Percentiles rank a stretch among this genome's conserved stretches.
Conservation (phyloP, 2,888 invertebrate genomes). For the Merodon equestris region DNA sequence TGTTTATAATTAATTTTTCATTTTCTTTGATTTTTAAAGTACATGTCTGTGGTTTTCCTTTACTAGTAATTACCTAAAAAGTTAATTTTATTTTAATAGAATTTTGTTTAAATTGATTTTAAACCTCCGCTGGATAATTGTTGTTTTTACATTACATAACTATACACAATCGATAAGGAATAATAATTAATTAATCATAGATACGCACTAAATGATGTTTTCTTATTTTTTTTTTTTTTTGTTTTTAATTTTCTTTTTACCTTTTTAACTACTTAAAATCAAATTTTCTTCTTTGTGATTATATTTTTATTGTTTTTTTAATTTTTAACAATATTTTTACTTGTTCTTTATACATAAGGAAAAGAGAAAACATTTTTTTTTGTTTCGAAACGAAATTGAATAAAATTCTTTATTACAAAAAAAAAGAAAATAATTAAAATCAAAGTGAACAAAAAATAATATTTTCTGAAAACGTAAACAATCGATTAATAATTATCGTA, state of each 20-base stretch:
- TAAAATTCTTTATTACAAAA: too few relatives aligned
- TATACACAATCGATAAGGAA: slow-evolving; percentile 58
- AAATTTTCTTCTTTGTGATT: slow-evolving; percentile 34
- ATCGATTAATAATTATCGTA: slow-evolving; percentile 28
- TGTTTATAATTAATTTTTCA: slow-evolving; percentile 45
- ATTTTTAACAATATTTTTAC: slow-evolving; percentile 21
- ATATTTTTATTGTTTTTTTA: slow-evolving; percentile 20
- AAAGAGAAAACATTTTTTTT: slow-evolving; percentile 29
- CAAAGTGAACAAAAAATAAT: slow-evolving; percentile 55
- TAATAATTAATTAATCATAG: slow-evolving; percentile 56
- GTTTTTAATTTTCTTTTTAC: slow-evolving; percentile 19
- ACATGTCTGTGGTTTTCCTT: slow-evolving; percentile 32
- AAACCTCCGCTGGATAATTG: slow-evolving; percentile 51
- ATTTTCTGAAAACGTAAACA: slow-evolving; percentile 44
- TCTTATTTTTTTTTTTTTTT: slow-evolving; percentile 40
- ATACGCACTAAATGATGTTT: slow-evolving; percentile 61
- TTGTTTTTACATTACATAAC: slow-evolving; percentile 38
- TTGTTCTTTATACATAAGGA: slow-evolving; percentile 15
- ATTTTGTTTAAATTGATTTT: slow-evolving; percentile 55
- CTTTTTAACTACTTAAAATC: slow-evolving; percentile 56
- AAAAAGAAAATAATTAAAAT: slow-evolving; percentile 14
- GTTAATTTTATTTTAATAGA: slow-evolving; percentile 45
- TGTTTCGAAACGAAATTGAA: background rate
- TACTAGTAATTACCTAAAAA: slow-evolving; percentile 56
- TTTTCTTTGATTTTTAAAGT: slow-evolving; percentile 60